phyloP scores from a whole-genome alignment of 2,888 invertebrate genomes.

The Portevinia maculata region DNA sequence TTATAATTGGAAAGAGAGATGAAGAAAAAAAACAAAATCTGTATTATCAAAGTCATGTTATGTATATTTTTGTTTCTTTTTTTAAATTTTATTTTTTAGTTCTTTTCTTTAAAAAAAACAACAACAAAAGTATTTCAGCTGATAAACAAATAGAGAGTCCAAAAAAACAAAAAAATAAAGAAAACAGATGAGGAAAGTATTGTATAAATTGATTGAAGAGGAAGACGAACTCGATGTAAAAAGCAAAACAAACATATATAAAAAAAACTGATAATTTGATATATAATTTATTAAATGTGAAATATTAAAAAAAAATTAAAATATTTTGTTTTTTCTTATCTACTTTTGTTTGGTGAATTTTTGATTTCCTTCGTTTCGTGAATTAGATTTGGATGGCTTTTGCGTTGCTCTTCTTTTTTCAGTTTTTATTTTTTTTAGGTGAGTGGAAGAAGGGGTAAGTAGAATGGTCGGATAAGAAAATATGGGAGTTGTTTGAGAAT shows the following conservation, averaged over 20 bases:
- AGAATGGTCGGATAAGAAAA: too few species aligned
- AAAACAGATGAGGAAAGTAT: constrained; percentile 31
- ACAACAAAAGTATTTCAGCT: constrained; percentile 56
- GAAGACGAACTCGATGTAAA: constrained; percentile 59
- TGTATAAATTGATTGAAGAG: constrained; percentile 46
- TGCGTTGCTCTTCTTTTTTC: constrained; percentile 22
- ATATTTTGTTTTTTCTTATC: constrained; percentile 56
- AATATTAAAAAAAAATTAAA: constrained; percentile 51
- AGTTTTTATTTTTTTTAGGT: too few species aligned
- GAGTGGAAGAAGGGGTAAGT: too few species aligned
- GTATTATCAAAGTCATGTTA: constrained; percentile 66
- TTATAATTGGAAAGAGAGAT: constrained; percentile 6
- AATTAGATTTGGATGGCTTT: constrained; percentile 14
- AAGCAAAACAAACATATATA: constrained; percentile 54
- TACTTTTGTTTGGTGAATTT: constrained; percentile 35
- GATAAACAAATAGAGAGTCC: constrained; percentile 65
- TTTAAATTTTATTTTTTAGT: constrained; percentile 39
- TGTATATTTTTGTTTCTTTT: constrained; percentile 32
- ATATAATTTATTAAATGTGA: constrained; percentile 72
- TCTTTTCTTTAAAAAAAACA: constrained; percentile 36
- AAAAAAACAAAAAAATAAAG: constrained; percentile 31
- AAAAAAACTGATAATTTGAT: constrained; percentile 49
- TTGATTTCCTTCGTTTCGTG: constrained; percentile 33
- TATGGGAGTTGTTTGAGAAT: too few species aligned
- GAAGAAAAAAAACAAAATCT: constrained; percentile 22